These are phyloP conservation scores for Ornithoptera priamus DNA, from an alignment of 2,888 invertebrate species.

Conservation along the genomic window DNA sequence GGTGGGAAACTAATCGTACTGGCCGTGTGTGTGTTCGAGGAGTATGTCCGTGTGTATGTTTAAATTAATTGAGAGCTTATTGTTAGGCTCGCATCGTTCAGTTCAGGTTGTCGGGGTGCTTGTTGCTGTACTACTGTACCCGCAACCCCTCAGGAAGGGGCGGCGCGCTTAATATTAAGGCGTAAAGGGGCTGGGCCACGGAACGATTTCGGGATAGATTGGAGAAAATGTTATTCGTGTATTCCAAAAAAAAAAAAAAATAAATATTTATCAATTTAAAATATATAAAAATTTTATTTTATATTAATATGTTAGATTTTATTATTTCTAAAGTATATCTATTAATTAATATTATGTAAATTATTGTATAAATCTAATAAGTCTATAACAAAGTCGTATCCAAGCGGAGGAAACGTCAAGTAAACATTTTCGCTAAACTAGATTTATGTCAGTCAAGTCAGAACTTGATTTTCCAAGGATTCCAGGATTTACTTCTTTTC, in stretches of 20 bases:
- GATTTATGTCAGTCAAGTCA: no score
- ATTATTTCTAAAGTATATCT: no score
- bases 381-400: no score
- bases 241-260: neutral
- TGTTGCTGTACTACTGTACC: conserved; percentile 35
- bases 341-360: no score
- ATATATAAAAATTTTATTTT: no score
- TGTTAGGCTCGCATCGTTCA: conserved; percentile 38
- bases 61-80: conserved; percentile 34
- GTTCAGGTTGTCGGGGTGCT: conserved; percentile 33
- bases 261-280: no score
- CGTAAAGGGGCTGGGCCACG: conserved; percentile 51
- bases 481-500: no score
- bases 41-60: conserved; percentile 25
- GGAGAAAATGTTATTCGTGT: conserved; percentile 18
- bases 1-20: conserved; percentile 46
- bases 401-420: no score
- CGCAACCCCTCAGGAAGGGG: conserved; percentile 48
- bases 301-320: no score
- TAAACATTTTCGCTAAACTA: no score
- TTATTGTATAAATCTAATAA: no score
- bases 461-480: no score
- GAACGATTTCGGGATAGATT: conserved; percentile 33
- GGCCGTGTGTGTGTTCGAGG: conserved; percentile 37
- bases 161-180: conserved; percentile 51